These are phyloP conservation scores for Metalampra italica DNA, from an alignment of 2,888 invertebrate genomes.

Conservation along the genomic window DNA sequence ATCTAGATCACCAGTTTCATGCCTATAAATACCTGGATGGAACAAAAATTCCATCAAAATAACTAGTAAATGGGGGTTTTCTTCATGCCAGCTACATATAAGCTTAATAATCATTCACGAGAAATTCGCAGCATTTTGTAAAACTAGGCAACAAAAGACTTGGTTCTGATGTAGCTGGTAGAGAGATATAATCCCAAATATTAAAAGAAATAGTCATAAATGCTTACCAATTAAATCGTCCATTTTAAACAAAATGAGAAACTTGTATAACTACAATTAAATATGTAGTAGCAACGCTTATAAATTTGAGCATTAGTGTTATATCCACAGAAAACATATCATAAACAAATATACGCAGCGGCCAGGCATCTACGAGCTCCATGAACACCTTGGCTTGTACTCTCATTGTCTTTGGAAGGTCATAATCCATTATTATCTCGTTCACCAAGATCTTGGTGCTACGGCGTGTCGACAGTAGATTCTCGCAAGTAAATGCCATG, in stretches of 20 bases:
- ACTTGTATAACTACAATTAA: slow-evolving; percentile 59
- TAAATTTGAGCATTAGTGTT: slow-evolving; percentile 53
- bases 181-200: too few relatives aligned
- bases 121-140: too few relatives aligned
- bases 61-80: too few relatives aligned
- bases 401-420: slow-evolving; percentile 42
- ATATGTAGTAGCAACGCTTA: slow-evolving; percentile 57
- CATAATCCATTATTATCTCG: slow-evolving; percentile 54
- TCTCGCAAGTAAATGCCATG: slow-evolving; percentile 45
- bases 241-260: slow-evolving; percentile 42
- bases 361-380: slow-evolving; percentile 53
- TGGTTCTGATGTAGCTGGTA: too few relatives aligned
- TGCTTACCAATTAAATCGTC: too few relatives aligned
- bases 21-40: too few relatives aligned
- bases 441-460: slow-evolving; percentile 44
- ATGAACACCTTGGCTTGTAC: slow-evolving; percentile 55
- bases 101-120: too few relatives aligned
- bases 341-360: slow-evolving; percentile 40
- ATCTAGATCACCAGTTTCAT: too few relatives aligned
- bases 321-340: slow-evolving; percentile 58
- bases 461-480: slow-evolving; percentile 34
- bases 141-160: too few relatives aligned
- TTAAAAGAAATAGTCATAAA: too few relatives aligned
- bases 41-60: too few relatives aligned
- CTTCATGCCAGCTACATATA: too few relatives aligned